Percentiles rank a stretch among this genome's conserved stretches.
These are phyloP conservation scores for Mechanitis mazaeus DNA, from an alignment of 2,888 invertebrate species.

Conservation along the genomic window DNA sequence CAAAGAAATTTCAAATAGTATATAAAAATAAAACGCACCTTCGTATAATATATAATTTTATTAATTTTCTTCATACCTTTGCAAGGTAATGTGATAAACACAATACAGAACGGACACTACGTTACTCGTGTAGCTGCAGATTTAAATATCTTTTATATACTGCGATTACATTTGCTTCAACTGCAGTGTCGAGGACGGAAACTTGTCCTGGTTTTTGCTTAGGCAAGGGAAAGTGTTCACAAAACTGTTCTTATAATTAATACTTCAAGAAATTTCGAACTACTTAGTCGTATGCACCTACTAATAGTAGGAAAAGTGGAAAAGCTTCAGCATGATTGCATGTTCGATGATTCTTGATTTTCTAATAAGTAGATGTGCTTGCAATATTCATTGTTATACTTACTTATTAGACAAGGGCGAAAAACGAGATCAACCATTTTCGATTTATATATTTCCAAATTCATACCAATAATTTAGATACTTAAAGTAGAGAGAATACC, in stretches of 20 bases:
- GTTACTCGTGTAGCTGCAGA: conserved; percentile 46
- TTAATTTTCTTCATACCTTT: conserved; percentile 69
- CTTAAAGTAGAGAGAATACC: background rate
- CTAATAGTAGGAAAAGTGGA: conserved; percentile 50
- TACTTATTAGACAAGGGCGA: background rate
- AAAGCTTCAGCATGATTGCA: conserved; percentile 69
- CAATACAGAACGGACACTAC: conserved; percentile 64
- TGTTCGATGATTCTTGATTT: conserved; percentile 37
- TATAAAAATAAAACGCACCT: conserved; percentile 24
- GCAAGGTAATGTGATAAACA: conserved; percentile 65
- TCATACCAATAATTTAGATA: background rate
- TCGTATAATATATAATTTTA: conserved; percentile 45
- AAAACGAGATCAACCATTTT: background rate
- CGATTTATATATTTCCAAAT: no score
- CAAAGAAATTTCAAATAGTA: background rate
- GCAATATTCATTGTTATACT: conserved; percentile 2
- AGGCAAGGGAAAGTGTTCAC: conserved; percentile 57
- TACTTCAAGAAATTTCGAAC: conserved; percentile 65
- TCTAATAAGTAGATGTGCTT: conserved; percentile 25
- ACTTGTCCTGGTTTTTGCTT: conserved; percentile 50
- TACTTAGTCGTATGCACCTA: conserved; percentile 63
- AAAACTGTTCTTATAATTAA: conserved; percentile 64
- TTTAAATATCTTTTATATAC: conserved; percentile 34
- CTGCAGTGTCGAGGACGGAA: conserved; percentile 63
- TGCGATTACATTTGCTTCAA: conserved; percentile 41